Evolutionary conservation across 2,113 vertebrate genomes (phyloP), one percentile per base, ranked within the genome.

Genomic region (Chroicocephalus ridibundus): DNA sequence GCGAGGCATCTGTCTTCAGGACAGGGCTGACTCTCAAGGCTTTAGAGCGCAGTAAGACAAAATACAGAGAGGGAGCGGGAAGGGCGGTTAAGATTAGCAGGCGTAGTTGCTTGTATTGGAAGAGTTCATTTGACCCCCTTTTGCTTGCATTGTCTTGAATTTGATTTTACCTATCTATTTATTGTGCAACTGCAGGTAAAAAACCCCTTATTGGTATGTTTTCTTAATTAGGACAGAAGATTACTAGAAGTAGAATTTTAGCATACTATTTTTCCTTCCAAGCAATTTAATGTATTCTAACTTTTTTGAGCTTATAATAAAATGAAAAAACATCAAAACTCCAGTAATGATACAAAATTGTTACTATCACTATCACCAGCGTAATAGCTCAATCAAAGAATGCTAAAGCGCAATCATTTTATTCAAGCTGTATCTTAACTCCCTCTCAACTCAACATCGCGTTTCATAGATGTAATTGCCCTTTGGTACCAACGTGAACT

Each of bases 201-300:
- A 76, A 19, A 13, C 0, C 5, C 29, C 21, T 44, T 54, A n/a
- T 3, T 1, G 2, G 5, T 68, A 51, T 22, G 54, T 55, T 29
- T 65, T 54, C 21, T 62, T 42, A n/a, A 4, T 62, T 75, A 79
- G 34, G 47, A 64, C 6, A 62, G 80, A 91, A 61, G 51, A 80
- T 61, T 49, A 76, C 22, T 20, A n/a, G 18, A 90, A 93, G 10
- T 21, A 34, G 76, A 55, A 49, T 77, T 86, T 69, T 51, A 46
- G 6, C 4, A 32, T 19, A 7, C 2, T 58, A 5, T 15, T 66
- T 55, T 86, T 72, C 15, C 29, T 70, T 90, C 47, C 32, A 75
- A 55, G 12, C 6, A 68, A 27, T 66, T 54, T 47, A 60, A 60
- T 36, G 3, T 31, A 29, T 52, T 82, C 31, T 36, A n/a, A 32